Conservation (phyloP, 2,797 vertebrate species). For the Champsocephalus gunnari region DNA sequence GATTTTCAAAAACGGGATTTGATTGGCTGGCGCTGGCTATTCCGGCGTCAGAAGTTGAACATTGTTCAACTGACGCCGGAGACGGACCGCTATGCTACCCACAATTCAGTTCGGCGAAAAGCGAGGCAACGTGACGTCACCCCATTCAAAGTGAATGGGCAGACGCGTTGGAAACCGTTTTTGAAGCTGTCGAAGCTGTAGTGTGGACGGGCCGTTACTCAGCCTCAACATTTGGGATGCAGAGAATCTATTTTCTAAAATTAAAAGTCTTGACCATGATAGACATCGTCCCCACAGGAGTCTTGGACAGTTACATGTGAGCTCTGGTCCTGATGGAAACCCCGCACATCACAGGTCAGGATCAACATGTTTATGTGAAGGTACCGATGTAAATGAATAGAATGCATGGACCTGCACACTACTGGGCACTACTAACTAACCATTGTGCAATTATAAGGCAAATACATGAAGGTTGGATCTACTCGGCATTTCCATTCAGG, state of each 20-base stretch:
- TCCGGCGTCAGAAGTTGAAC: too few relatives aligned
- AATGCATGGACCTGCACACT: constrained; percentile 82
- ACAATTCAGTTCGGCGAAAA: too few relatives aligned
- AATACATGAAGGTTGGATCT: constrained; percentile 90
- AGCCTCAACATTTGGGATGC: background rate
- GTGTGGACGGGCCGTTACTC: background rate
- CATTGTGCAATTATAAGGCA: constrained; percentile 97
- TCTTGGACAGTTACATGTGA: constrained; percentile 30
- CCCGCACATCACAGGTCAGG: constrained; percentile 66
- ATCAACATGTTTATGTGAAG: constrained; percentile 62
- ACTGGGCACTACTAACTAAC: constrained; percentile 85
- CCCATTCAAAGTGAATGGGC: too few relatives aligned
- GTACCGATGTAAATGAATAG: constrained; percentile 78
- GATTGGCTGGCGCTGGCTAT: too few relatives aligned
- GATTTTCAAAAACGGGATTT: too few relatives aligned
- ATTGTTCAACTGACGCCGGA: too few relatives aligned
- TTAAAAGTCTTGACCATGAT: constrained; percentile 14
- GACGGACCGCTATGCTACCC: too few relatives aligned
- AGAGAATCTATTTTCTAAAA: background rate
- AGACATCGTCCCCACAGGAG: constrained; percentile 14
- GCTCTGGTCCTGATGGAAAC: constrained; percentile 54
- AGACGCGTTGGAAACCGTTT: too few relatives aligned
- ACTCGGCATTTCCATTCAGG: constrained; percentile 86
- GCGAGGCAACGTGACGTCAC: too few relatives aligned
- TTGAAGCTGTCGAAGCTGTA: too few relatives aligned